Evolutionary conservation across 2,797 vertebrate genomes (phyloP).

Genomic region (Premnoplex brunnescens): DNA sequence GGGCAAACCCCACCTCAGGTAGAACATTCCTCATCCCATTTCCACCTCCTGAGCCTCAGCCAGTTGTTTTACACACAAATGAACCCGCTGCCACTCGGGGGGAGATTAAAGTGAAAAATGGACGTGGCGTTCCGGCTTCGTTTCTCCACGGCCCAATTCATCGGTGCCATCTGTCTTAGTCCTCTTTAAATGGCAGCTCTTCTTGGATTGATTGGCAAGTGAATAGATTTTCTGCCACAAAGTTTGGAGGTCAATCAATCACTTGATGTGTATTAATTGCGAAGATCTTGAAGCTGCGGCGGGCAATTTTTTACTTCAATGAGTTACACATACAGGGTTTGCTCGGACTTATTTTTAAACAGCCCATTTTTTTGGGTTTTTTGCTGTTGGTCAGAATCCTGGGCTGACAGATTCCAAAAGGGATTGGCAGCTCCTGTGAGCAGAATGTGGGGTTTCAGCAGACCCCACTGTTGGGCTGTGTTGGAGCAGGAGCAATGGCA

Average conservation of each 20-base stretch:
- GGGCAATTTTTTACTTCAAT: background rate
- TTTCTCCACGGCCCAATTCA: constrained; percentile 9
- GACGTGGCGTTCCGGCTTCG: background rate
- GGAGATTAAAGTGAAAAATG: constrained; percentile 38
- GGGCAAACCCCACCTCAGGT: background rate
- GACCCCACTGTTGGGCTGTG: accelerated
- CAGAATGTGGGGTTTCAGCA: background rate
- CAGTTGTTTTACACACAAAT: background rate
- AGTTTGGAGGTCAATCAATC: constrained; percentile 70
- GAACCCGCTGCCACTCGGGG: background rate
- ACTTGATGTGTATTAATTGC: constrained; percentile 44
- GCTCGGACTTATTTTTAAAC: background rate
- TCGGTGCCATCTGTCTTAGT: constrained; percentile 56
- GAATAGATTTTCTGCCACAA: constrained; percentile 67
- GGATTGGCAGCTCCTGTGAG: background rate
- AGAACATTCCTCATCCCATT: background rate
- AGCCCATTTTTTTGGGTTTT: background rate
- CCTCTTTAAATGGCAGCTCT: constrained; percentile 47
- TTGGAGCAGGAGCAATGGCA: accelerated
- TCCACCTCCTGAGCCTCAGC: background rate
- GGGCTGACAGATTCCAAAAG: background rate
- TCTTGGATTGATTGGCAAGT: constrained; percentile 54
- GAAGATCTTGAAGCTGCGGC: background rate
- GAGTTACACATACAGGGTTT: background rate
- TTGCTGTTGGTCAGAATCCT: background rate